phyloP scores from a whole-genome alignment of 1,140 invertebrate species.

The Cydia strobilella region DNA sequence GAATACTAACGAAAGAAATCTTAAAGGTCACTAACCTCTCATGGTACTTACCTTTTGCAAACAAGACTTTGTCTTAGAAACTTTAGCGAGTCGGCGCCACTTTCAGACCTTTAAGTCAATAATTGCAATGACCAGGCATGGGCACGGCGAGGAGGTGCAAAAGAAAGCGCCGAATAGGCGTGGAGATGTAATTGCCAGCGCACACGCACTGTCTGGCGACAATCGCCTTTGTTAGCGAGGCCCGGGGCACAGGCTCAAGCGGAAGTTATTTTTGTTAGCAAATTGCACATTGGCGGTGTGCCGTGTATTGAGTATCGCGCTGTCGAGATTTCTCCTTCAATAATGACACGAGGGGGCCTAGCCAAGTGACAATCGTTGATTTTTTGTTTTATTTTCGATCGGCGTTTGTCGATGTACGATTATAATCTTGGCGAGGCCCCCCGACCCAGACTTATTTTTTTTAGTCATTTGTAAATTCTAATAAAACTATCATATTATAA shows the following conservation, averaged over 20 bases:
- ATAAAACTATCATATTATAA: too few species aligned
- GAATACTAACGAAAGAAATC: too few species aligned
- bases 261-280: background rate
- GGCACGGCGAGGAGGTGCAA: background rate
- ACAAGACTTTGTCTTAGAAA: background rate
- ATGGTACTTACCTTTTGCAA: background rate
- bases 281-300: background rate
- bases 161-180: slow-evolving; percentile 33
- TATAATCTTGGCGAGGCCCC: too few species aligned
- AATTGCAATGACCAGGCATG: slow-evolving; percentile 11
- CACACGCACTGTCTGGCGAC: slow-evolving; percentile 34
- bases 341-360: too few species aligned
- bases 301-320: too few species aligned
- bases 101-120: slow-evolving; percentile 2
- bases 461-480: too few species aligned
- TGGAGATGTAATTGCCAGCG: slow-evolving; percentile 32
- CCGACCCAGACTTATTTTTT: too few species aligned
- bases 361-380: too few species aligned
- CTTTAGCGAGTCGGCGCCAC: background rate
- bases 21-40: too few species aligned
- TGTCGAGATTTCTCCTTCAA: too few species aligned
- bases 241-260: background rate
- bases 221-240: slow-evolving; percentile 35
- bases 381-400: too few species aligned
- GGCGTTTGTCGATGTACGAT: too few species aligned